These are phyloP conservation scores for Ochotona princeps DNA, from an alignment of 2,113 vertebrate genomes.

Conservation along the genomic window DNA sequence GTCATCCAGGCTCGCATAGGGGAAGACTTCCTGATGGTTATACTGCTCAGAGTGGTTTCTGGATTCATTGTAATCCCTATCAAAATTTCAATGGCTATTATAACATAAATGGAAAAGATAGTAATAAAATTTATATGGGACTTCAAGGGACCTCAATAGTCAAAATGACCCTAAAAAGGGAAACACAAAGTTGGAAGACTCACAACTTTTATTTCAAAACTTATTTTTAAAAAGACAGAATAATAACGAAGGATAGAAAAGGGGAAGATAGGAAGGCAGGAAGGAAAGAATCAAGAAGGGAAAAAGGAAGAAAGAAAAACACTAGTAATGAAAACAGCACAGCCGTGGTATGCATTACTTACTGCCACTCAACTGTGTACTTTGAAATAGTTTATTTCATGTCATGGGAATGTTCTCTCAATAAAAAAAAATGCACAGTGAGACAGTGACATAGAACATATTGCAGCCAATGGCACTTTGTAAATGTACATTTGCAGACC, in stretches of 20 bases:
- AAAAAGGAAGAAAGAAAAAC: background rate
- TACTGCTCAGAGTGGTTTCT: background rate
- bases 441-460: background rate
- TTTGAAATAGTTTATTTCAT: background rate
- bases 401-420: background rate
- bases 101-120: background rate
- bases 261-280: background rate
- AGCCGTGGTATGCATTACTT: background rate
- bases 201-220: background rate
- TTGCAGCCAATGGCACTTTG: background rate
- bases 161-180: background rate
- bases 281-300: no score
- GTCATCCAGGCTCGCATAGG: background rate
- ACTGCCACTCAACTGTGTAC: background rate
- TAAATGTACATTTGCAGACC: conserved; percentile 7
- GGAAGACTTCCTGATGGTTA: background rate
- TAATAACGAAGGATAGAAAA: background rate
- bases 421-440: background rate
- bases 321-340: background rate
- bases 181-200: background rate
- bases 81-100: background rate
- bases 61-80: background rate
- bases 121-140: background rate
- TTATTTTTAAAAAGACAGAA: background rate
- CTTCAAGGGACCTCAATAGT: background rate